Percentiles rank a stretch among this genome's conserved stretches.
phyloP scores from a whole-genome alignment of 2,888 invertebrate species.

The Hypolimnas misippus region DNA sequence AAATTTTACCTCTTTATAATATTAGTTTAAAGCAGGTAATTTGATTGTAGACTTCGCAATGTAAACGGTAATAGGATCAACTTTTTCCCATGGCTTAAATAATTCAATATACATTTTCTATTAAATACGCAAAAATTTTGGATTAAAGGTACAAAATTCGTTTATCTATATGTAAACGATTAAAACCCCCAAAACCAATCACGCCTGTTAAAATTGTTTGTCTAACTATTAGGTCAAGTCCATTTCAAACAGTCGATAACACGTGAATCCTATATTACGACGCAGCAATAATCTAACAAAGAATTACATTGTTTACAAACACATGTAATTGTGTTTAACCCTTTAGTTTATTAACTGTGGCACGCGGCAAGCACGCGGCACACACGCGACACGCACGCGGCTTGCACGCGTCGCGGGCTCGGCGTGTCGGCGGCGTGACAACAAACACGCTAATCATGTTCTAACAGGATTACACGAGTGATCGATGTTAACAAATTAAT shows the following conservation, averaged over 20 bases:
- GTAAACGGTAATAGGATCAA: no score
- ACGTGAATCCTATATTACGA: slow-evolving; percentile 12
- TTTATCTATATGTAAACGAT: slow-evolving; percentile 3
- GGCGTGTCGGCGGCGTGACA: slow-evolving; percentile 38
- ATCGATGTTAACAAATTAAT: slow-evolving; percentile 55
- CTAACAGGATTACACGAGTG: slow-evolving; percentile 50
- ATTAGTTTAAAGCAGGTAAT: no score
- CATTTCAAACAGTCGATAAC: slow-evolving; percentile 31
- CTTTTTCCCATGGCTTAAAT: not conserved
- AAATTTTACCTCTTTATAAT: no score
- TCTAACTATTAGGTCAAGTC: slow-evolving; percentile 26
- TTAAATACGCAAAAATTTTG: not conserved
- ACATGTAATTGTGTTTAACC: slow-evolving; percentile 43
- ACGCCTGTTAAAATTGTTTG: slow-evolving; percentile 12
- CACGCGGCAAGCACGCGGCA: slow-evolving; percentile 40
- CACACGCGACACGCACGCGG: slow-evolving; percentile 43
- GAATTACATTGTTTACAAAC: slow-evolving; percentile 38
- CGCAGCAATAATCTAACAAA: slow-evolving; percentile 21
- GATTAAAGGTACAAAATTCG: not conserved
- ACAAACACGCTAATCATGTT: slow-evolving; percentile 52
- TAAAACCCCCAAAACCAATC: slow-evolving; percentile 13
- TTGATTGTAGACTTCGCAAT: no score
- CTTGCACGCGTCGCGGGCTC: slow-evolving; percentile 42
- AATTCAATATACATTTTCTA: not conserved
- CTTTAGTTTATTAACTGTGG: slow-evolving; percentile 47